Evolutionary conservation across 2,113 vertebrate species (phyloP).

Genomic region (Pomatorhinus ruficollis): DNA sequence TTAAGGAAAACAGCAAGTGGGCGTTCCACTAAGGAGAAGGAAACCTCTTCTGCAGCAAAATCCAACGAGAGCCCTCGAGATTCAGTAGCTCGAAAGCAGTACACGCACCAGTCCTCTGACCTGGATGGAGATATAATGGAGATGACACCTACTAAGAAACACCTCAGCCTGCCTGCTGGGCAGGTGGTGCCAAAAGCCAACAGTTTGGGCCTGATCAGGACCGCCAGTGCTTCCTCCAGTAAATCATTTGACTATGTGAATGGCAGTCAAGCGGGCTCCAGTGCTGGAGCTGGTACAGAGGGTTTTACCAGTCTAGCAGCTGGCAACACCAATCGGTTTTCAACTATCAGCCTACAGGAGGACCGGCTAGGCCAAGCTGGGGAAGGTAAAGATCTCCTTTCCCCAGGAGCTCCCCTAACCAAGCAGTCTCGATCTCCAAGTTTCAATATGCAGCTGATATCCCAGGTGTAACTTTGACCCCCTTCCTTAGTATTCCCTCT

Average conservation of each 20-base stretch:
- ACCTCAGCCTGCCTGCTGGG: conserved; percentile 87
- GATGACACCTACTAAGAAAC: conserved; percentile 91
- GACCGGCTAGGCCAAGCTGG: conserved; percentile 85
- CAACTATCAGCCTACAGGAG: conserved; percentile 94
- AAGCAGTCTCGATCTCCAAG: conserved; percentile 97
- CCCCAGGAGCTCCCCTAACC: conserved; percentile 87
- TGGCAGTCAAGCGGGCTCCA: conserved; percentile 78
- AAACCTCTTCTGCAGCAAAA: conserved; percentile 65
- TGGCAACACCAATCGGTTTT: conserved; percentile 85
- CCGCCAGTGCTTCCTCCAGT: conserved; percentile 94
- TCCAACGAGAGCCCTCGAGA: conserved; percentile 74
- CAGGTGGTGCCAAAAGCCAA: conserved; percentile 80
- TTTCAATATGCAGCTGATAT: conserved; percentile 99
- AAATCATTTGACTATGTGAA: conserved; percentile 96
- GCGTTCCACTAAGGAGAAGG: conserved; percentile 85
- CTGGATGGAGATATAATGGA: conserved; percentile 81
- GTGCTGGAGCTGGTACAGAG: conserved; percentile 70
- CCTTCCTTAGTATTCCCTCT: conserved; percentile 27
- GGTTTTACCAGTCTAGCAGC: conserved; percentile 74
- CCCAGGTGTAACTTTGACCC: conserved; percentile 87
- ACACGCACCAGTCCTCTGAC: conserved; percentile 72
- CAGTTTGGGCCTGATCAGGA: conserved; percentile 86
- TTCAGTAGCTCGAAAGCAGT: conserved; percentile 75
- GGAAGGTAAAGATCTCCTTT: conserved; percentile 85
- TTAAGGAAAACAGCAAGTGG: conserved; percentile 88